Conservation (phyloP, 2,113 vertebrate genomes). For the Entomyzon cyanotis region DNA sequence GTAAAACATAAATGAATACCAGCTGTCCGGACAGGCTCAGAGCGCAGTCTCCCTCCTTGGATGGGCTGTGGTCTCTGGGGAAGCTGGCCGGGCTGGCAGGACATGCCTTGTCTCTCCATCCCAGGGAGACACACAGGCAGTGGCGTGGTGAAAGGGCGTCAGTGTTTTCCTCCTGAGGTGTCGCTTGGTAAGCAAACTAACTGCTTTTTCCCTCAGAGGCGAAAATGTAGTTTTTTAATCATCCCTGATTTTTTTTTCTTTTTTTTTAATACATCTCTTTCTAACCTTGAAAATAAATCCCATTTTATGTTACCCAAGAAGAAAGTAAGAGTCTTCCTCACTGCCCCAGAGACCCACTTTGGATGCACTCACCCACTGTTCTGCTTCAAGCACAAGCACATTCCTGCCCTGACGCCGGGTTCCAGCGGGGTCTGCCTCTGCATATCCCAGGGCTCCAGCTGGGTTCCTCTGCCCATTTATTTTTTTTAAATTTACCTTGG, state of each 20-base stretch:
- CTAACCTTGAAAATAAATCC: neutral
- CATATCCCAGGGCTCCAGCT: neutral
- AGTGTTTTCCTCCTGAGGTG: neutral
- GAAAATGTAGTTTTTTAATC: neutral
- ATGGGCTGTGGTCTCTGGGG: conserved; percentile 16
- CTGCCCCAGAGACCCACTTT: neutral
- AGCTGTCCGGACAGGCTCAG: conserved; percentile 66
- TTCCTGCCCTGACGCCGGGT: accelerated
- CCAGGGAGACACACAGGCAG: neutral
- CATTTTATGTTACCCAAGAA: neutral
- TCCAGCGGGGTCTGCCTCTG: neutral
- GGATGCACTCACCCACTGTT: neutral
- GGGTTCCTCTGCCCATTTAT: neutral
- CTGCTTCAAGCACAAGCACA: neutral
- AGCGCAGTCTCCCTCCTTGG: conserved; percentile 14
- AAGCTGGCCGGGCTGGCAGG: neutral
- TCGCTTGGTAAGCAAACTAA: neutral
- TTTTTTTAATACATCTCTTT: neutral
- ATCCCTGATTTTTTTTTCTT: neutral
- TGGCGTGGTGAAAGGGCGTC: neutral
- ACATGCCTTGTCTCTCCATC: neutral
- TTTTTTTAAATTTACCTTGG: conserved; percentile 14
- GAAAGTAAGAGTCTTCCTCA: neutral
- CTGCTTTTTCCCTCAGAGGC: neutral
- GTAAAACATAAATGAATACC: conserved; percentile 79